Conservation (phyloP, 2,797 vertebrate genomes). For the Etheostoma perlongum region DNA sequence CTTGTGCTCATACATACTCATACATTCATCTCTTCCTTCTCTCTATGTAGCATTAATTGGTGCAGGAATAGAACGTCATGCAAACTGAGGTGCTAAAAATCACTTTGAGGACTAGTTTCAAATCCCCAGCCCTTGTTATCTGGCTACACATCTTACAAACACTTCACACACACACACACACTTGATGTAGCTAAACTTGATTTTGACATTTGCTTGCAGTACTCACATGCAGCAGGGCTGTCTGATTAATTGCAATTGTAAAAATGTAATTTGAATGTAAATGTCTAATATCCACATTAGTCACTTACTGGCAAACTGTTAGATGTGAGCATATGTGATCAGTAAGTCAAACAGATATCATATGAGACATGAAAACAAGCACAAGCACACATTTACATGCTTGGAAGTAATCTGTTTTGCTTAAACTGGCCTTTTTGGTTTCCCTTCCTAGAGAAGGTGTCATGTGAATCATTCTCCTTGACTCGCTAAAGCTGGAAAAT, state of each 20-base stretch:
- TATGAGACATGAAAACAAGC: constrained; percentile 6
- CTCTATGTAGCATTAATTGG: constrained; percentile 16
- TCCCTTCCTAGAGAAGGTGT: constrained; percentile 37
- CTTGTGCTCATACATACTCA: constrained; percentile 30
- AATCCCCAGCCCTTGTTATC: not conserved
- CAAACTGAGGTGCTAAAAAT: constrained; percentile 31
- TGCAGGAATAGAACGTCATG: constrained; percentile 20
- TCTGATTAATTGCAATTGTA: too few species aligned
- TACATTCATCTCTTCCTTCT: constrained; percentile 49
- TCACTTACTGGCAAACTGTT: not conserved
- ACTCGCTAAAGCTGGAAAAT: constrained; percentile 6
- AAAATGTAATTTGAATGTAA: not conserved
- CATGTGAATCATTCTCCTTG: constrained; percentile 26
- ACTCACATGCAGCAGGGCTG: not conserved
- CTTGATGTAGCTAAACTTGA: constrained; percentile 1
- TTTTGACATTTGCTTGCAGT: not conserved
- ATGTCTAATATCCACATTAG: not conserved
- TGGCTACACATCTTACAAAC: not conserved
- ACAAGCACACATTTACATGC: not conserved
- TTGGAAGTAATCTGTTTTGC: constrained; percentile 34
- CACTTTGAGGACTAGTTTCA: constrained; percentile 14
- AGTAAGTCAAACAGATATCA: not conserved
- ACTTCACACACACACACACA: not conserved
- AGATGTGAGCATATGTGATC: not conserved
- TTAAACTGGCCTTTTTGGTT: constrained; percentile 29